phyloP scores from a whole-genome alignment of 2,888 invertebrate species.

The Drosophila subsilvestris region DNA sequence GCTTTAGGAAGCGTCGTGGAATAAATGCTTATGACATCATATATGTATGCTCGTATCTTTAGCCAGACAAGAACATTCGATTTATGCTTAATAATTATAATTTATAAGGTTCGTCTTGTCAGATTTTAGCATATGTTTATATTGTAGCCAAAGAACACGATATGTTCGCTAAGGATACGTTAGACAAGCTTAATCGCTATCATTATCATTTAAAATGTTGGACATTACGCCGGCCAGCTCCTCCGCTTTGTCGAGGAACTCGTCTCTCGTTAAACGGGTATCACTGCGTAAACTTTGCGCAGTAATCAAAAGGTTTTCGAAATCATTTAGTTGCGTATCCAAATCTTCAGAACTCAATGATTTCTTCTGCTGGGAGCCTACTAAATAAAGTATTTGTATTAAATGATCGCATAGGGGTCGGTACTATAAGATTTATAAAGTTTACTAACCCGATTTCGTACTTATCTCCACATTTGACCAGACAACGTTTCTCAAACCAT shows the following conservation, averaged over 20 bases:
- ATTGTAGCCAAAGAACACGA: constrained; percentile 4
- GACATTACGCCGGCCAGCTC: constrained; percentile 62
- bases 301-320: constrained; percentile 63
- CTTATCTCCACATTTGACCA: constrained; percentile 36
- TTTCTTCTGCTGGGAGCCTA: constrained; percentile 25
- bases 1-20: neutral
- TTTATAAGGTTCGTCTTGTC: neutral
- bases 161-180: neutral
- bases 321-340: constrained; percentile 63
- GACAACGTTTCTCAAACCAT: constrained; percentile 25
- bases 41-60: no score
- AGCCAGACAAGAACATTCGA: neutral
- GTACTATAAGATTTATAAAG: neutral
- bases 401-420: neutral
- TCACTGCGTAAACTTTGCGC: constrained; percentile 63
- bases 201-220: constrained; percentile 65
- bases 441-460: constrained; percentile 10
- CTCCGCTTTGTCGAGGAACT: constrained; percentile 63
- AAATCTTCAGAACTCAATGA: constrained; percentile 50
- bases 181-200: constrained; percentile 54
- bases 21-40: neutral
- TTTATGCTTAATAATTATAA: no score
- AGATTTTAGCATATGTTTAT: neutral
- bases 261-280: constrained; percentile 57
- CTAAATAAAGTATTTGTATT: neutral